A percentile compares a stretch with the other conserved stretches of the same genome.
Evolutionary conservation across 2,888 invertebrate genomes (phyloP).

Genomic region (Pimpla rufipes): DNA sequence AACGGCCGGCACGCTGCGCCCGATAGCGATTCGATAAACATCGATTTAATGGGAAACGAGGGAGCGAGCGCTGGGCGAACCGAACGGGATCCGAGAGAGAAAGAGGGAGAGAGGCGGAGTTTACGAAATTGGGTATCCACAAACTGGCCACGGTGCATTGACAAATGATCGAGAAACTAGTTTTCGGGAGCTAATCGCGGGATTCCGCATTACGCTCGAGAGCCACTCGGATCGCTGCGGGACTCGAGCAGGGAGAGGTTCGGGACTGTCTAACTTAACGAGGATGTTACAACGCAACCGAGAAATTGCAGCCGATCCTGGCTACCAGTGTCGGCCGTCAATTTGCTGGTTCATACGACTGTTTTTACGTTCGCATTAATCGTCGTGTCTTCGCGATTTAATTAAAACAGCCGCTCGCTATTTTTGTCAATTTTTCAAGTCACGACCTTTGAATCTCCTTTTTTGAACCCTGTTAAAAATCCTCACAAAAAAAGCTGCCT

Average conservation of each 20-base stretch:
- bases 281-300: background rate
- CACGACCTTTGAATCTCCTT: too few species aligned
- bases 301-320: too few species aligned
- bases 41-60: constrained; percentile 60
- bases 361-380: too few species aligned
- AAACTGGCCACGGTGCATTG: constrained; percentile 47
- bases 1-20: constrained; percentile 27
- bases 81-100: background rate
- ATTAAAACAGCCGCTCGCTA: too few species aligned
- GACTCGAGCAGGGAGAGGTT: constrained; percentile 3
- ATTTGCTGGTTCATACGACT: too few species aligned
- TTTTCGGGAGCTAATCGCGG: constrained; percentile 56
- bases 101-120: constrained; percentile 27
- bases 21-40: constrained; percentile 55
- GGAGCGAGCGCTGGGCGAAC: constrained; percentile 16
- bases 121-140: constrained; percentile 63
- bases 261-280: background rate
- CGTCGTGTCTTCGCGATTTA: too few species aligned
- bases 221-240: background rate
- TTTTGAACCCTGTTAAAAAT: too few species aligned
- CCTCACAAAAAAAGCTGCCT: too few species aligned
- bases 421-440: background rate
- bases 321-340: too few species aligned
- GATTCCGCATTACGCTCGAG: constrained; percentile 32
- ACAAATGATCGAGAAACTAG: constrained; percentile 59